Percentiles rank a stretch among this genome's conserved stretches.
phyloP scores from a whole-genome alignment of 2,113 vertebrate species.

The Leiothrix lutea region DNA sequence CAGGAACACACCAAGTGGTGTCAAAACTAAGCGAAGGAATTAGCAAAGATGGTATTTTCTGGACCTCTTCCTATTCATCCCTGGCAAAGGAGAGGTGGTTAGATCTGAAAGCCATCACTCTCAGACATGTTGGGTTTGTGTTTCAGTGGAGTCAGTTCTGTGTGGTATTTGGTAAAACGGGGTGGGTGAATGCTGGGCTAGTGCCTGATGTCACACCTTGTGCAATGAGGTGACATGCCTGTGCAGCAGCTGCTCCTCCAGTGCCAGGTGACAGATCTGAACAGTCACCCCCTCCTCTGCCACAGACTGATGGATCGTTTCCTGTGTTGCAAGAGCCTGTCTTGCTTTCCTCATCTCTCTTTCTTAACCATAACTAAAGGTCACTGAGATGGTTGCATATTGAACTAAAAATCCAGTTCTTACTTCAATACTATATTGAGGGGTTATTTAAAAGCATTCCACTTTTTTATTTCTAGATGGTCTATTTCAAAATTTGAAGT shows the following conservation, averaged over 20 bases:
- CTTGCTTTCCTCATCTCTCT: neutral
- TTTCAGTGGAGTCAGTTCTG: neutral
- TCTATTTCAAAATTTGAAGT: neutral
- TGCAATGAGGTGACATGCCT: neutral
- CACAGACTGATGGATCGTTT: fast-evolving
- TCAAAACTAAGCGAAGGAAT: neutral
- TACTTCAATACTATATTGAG: neutral
- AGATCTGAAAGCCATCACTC: neutral
- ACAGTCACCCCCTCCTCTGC: neutral
- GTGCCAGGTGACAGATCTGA: neutral
- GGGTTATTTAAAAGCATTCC: neutral
- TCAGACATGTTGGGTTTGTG: fast-evolving
- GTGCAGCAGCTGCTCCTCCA: neutral
- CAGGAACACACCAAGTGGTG: neutral
- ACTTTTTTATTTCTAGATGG: neutral
- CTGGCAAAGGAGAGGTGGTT: neutral
- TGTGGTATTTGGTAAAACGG: fast-evolving
- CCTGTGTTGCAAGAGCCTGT: neutral
- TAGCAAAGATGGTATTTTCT: neutral
- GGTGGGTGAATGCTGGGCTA: neutral
- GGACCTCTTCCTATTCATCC: neutral
- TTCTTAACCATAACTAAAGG: neutral
- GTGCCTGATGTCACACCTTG: neutral
- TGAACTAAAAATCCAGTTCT: neutral
- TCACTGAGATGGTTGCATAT: neutral